A percentile compares a stretch with the other conserved stretches of the same genome.
These are phyloP conservation scores for Listronotus oregonensis DNA, from an alignment of 1,140 invertebrate genomes.

Conservation along the genomic window DNA sequence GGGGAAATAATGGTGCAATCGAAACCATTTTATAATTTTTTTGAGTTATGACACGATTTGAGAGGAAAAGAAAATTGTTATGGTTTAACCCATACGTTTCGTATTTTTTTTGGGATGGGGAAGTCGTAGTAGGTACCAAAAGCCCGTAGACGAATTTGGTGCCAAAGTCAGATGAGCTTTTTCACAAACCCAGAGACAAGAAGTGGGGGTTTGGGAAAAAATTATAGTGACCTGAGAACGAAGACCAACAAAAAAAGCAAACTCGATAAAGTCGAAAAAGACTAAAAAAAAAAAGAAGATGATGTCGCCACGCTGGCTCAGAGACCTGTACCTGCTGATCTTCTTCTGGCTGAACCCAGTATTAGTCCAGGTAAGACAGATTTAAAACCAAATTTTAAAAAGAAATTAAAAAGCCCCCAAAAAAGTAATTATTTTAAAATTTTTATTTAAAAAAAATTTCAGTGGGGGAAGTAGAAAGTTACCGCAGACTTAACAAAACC, in stretches of 20 bases:
- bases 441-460: no score
- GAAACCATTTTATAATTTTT: no score
- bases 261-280: conserved; percentile 80
- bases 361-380: conserved; percentile 8
- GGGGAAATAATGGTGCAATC: no score
- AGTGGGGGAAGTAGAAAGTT: no score
- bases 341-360: conserved; percentile 70
- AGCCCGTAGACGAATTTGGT: conserved; percentile 81
- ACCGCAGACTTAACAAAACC: no score
- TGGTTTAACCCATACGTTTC: no score
- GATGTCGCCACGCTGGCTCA: conserved; percentile 73
- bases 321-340: conserved; percentile 71
- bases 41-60: no score
- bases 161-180: conserved; percentile 81
- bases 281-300: conserved; percentile 81
- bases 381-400: no score
- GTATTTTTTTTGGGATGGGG: conserved; percentile 66
- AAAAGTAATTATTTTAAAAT: no score
- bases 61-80: no score
- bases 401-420: no score
- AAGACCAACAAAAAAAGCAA: conserved; percentile 88
- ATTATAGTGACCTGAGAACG: conserved; percentile 78
- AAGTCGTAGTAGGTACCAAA: conserved; percentile 84
- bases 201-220: conserved; percentile 86
- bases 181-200: conserved; percentile 86